A percentile compares a stretch with the other conserved stretches of the same genome.
Conservation (phyloP, 2,888 invertebrate species). For the Dicycla oo region DNA sequence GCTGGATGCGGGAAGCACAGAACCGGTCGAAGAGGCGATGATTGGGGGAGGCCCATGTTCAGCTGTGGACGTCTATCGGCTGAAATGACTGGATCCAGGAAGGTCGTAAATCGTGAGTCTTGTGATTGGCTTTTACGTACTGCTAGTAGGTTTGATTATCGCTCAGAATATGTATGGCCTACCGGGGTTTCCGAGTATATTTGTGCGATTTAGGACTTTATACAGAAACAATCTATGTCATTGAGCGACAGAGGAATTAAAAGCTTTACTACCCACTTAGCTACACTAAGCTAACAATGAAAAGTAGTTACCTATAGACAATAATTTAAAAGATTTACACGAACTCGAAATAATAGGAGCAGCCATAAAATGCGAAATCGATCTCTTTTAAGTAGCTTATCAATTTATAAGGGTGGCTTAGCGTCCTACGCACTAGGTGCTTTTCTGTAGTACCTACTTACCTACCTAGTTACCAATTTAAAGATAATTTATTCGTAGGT, state of each 20-base stretch:
- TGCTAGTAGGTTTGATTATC: background rate
- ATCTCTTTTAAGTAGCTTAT: constrained; percentile 83
- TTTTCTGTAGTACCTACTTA: constrained; percentile 62
- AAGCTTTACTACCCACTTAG: background rate
- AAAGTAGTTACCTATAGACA: background rate
- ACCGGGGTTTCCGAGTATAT: no score
- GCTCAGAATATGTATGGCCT: background rate
- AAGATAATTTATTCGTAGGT: constrained; percentile 9
- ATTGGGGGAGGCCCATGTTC: no score
- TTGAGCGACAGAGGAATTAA: background rate
- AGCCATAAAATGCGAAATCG: constrained; percentile 70
- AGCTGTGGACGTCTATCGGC: no score
- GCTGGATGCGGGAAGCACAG: no score
- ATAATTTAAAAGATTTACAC: constrained; percentile 52
- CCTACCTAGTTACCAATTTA: background rate
- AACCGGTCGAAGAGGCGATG: no score
- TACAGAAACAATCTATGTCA: no score
- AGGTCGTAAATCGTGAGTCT: no score
- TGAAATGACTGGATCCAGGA: background rate
- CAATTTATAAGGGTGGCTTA: constrained; percentile 81
- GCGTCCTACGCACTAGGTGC: constrained; percentile 69
- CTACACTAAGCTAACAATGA: background rate
- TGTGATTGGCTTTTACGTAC: background rate
- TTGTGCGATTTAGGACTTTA: background rate
- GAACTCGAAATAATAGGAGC: constrained; percentile 37